phyloP scores from a whole-genome alignment of 1,140 invertebrate genomes.

The Diploscapter pachys region DNA sequence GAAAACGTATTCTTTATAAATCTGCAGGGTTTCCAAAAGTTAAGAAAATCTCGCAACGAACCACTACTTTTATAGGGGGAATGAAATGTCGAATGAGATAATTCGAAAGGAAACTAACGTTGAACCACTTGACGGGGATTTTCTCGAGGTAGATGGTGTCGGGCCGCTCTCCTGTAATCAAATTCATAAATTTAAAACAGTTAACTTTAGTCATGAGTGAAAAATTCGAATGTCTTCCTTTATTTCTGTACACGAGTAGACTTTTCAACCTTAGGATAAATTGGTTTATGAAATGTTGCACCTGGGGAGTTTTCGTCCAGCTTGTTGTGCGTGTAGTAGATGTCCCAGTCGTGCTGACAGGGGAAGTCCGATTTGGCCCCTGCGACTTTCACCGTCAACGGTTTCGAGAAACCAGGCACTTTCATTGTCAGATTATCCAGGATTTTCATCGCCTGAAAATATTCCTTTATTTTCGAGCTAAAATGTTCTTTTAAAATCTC shows the following conservation, averaged over 20 bases:
- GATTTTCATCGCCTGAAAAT: slow-evolving; percentile 23
- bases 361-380: slow-evolving; percentile 31
- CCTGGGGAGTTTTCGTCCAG: slow-evolving; percentile 14
- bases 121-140: slow-evolving; percentile 33
- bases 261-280: too few relatives aligned
- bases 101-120: slow-evolving; percentile 9
- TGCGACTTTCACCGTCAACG: slow-evolving; percentile 13
- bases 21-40: neutral
- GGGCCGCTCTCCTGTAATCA: slow-evolving; percentile 11
- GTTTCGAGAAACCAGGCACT: slow-evolving; percentile 27
- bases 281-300: too few relatives aligned
- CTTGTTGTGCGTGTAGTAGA: slow-evolving; percentile 24
- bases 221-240: too few relatives aligned
- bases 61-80: neutral
- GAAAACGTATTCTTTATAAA: neutral
- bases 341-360: slow-evolving; percentile 30
- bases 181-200: too few relatives aligned
- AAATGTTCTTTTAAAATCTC: too few relatives aligned
- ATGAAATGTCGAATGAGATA: neutral
- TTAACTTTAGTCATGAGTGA: too few relatives aligned
- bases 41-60: neutral
- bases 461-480: too few relatives aligned
- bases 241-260: too few relatives aligned
- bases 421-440: slow-evolving; percentile 26
- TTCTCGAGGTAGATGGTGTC: slow-evolving; percentile 30